These are phyloP conservation scores for Caracal caracal DNA, from an alignment of 2,113 vertebrate species.

Conservation along the genomic window DNA sequence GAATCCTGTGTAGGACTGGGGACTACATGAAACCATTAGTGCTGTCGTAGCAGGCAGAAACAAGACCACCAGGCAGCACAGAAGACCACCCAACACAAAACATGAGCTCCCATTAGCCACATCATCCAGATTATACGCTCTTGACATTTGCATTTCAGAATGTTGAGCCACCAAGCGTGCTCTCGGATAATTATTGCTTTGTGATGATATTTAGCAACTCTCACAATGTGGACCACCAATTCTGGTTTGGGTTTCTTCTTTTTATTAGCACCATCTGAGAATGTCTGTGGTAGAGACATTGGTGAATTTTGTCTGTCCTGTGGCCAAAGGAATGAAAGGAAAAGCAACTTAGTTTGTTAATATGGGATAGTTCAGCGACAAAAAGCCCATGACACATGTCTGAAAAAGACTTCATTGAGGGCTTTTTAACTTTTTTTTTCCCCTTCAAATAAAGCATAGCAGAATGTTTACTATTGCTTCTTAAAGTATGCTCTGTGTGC, in stretches of 20 bases:
- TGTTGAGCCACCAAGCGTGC: conserved; percentile 55
- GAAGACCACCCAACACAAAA: conserved; percentile 76
- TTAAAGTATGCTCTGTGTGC: conserved; percentile 26
- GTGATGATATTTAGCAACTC: conserved; percentile 78
- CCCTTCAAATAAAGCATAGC: conserved; percentile 61
- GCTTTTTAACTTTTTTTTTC: neutral
- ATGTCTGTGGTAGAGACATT: conserved; percentile 86
- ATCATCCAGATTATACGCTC: neutral
- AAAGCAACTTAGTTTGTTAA: conserved; percentile 81
- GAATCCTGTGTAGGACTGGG: neutral
- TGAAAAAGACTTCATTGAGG: conserved; percentile 79
- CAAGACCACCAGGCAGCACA: conserved; percentile 74
- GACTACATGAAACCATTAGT: conserved; percentile 46
- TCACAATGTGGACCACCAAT: conserved; percentile 76
- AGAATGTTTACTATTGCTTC: conserved; percentile 70
- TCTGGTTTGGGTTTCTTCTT: conserved; percentile 83
- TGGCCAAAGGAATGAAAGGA: conserved; percentile 82
- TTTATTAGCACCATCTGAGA: conserved; percentile 88
- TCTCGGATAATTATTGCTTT: conserved; percentile 75
- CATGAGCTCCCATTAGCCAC: conserved; percentile 54
- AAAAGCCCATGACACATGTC: conserved; percentile 81
- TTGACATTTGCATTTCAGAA: conserved; percentile 78
- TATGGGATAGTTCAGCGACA: conserved; percentile 80
- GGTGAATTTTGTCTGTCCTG: conserved; percentile 84
- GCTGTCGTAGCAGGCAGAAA: conserved; percentile 62